phyloP scores from a whole-genome alignment of 2,113 vertebrate species.

The Puma concolor region DNA sequence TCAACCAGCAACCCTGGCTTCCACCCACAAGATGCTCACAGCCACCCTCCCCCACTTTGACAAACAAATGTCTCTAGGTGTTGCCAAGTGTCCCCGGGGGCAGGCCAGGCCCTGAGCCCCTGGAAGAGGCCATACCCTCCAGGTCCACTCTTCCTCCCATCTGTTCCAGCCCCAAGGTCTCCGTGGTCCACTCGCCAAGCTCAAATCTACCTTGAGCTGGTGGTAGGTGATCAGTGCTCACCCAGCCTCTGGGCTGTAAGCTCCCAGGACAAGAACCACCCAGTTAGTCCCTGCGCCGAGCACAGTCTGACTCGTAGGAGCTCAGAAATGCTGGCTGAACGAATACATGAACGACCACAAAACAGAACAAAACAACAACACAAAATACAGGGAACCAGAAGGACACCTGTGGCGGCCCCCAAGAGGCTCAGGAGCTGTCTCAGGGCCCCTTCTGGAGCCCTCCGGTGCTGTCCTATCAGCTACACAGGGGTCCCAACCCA shows the following conservation, averaged over 20 bases:
- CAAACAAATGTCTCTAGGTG: neutral
- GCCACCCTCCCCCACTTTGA: too few species aligned
- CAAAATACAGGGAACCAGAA: neutral
- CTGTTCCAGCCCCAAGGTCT: neutral
- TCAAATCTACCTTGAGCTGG: neutral
- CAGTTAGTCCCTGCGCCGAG: rapidly evolving
- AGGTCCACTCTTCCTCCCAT: rapidly evolving
- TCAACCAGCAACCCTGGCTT: neutral
- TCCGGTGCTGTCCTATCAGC: neutral
- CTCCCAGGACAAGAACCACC: neutral
- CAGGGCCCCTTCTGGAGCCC: neutral
- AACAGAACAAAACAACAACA: neutral
- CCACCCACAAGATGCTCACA: neutral
- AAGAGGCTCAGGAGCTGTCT: neutral
- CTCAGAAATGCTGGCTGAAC: neutral
- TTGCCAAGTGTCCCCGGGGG: neutral
- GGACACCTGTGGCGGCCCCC: rapidly evolving
- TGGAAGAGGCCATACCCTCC: neutral
- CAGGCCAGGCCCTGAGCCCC: neutral
- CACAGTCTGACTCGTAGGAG: neutral
- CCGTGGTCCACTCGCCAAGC: rapidly evolving
- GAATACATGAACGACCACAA: rapidly evolving
- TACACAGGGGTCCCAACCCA: neutral
- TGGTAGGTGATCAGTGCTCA: neutral
- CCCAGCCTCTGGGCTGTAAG: neutral